Conservation (phyloP, 1,140 invertebrate species). For the Radopholus similis region DNA sequence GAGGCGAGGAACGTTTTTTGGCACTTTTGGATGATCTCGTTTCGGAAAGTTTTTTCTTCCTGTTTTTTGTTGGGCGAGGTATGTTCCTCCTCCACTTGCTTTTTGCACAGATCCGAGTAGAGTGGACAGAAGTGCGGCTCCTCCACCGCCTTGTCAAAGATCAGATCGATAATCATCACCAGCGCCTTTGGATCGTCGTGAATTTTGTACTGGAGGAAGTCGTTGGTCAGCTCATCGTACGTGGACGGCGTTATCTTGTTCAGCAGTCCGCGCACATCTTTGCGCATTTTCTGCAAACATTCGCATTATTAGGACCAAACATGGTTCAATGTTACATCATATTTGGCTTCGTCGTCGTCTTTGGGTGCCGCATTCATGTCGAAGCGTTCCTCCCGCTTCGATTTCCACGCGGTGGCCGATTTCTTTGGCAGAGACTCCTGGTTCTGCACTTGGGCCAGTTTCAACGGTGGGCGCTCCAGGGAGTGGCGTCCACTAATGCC, state of each 20-base stretch:
- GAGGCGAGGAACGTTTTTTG: constrained; percentile 38
- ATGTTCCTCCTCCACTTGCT: constrained; percentile 35
- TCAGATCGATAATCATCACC: constrained; percentile 43
- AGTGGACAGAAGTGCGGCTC: constrained; percentile 57
- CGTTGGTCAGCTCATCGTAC: constrained; percentile 40
- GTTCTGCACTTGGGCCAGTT: not conserved
- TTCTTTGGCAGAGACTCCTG: not conserved
- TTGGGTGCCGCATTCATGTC: constrained; percentile 2
- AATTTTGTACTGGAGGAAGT: constrained; percentile 45
- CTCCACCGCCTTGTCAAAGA: constrained; percentile 59
- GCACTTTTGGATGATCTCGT: constrained; percentile 29
- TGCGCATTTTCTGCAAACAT: constrained; percentile 26
- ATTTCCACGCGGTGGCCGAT: constrained; percentile 18
- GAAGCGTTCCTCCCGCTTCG: constrained; percentile 17
- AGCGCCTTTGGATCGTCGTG: constrained; percentile 23
- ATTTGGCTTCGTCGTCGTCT: constrained; percentile 16
- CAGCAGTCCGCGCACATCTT: constrained; percentile 48
- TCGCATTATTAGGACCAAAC: not conserved
- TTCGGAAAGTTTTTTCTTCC: constrained; percentile 5
- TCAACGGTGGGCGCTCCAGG: constrained; percentile 1
- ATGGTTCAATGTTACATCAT: constrained; percentile 2
- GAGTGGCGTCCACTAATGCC: not conserved
- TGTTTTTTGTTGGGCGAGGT: not conserved
- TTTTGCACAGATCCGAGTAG: constrained; percentile 52
- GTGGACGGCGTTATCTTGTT: constrained; percentile 57